Evolutionary conservation across 2,113 vertebrate genomes (phyloP).

Genomic region (Zootoca vivipara): DNA sequence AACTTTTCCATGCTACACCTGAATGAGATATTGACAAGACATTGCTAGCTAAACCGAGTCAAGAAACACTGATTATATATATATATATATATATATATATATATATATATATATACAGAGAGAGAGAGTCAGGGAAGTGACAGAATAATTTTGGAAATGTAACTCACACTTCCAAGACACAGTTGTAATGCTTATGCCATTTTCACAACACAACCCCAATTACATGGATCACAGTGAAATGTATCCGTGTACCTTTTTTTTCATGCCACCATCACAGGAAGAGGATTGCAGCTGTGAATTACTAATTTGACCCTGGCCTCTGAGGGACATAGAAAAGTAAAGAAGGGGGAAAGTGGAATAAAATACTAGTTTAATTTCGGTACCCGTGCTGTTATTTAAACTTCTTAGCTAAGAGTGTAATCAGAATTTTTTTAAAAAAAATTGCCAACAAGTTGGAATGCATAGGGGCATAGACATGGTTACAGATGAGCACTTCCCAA

Average conservation of each 20-base stretch:
- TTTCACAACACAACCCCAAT: conserved; percentile 1
- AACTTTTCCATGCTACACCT: conserved; percentile 71
- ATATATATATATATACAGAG: conserved; percentile 47
- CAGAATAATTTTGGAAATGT: conserved; percentile 71
- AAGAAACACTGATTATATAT: conserved; percentile 51
- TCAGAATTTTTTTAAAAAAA: background rate
- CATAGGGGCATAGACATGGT: background rate
- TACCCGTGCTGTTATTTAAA: conserved; percentile 59
- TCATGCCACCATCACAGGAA: background rate
- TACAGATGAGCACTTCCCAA: background rate
- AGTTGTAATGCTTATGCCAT: conserved; percentile 20
- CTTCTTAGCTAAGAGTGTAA: conserved; percentile 46
- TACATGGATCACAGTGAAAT: background rate
- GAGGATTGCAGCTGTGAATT: background rate
- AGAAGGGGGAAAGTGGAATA: conserved; percentile 29
- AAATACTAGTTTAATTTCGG: conserved; percentile 52
- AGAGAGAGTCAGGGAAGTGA: conserved; percentile 68
- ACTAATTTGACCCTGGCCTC: background rate
- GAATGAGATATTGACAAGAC: conserved; percentile 77
- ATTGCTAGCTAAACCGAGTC: conserved; percentile 64
- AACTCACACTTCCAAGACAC: conserved; percentile 24
- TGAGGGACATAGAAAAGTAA: background rate
- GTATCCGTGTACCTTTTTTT: background rate
- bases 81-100: too few relatives aligned
- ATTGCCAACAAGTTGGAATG: conserved; percentile 36